phyloP scores from a whole-genome alignment of 2,797 vertebrate species.

The Balearica regulorum region DNA sequence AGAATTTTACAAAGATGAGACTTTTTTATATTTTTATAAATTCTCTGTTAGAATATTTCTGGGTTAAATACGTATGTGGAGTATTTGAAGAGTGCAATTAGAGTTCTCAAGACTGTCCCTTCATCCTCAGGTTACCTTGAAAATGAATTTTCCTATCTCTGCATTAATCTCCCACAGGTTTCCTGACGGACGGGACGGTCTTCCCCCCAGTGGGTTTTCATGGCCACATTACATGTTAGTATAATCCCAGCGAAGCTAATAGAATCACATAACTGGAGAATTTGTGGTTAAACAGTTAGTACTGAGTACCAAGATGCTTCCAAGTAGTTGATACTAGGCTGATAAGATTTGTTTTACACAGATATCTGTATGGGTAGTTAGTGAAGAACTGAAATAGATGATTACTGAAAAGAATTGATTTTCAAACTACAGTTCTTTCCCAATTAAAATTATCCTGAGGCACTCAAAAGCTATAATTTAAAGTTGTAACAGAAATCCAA shows the following conservation, averaged over 20 bases:
- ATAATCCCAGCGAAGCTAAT: not conserved
- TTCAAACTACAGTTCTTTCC: not conserved
- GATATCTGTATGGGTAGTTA: not conserved
- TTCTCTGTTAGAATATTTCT: not conserved
- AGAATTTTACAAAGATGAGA: not conserved
- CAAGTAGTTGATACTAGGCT: not conserved
- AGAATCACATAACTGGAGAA: not conserved
- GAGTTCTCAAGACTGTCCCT: not conserved
- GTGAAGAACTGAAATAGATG: not conserved
- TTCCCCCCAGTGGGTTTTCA: not conserved
- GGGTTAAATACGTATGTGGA: not conserved
- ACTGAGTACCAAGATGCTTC: not conserved
- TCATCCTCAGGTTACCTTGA: not conserved
- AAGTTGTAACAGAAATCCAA: not conserved
- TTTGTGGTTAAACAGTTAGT: not conserved
- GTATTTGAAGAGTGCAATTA: not conserved
- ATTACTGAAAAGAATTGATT: conserved; percentile 43
- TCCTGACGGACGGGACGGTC: not conserved
- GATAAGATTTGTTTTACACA: not conserved
- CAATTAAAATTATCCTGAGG: conserved; percentile 18
- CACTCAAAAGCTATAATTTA: not conserved
- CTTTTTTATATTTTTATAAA: not conserved
- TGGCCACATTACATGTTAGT: not conserved
- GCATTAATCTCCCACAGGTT: not conserved
- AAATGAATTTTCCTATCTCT: not conserved